Conservation (phyloP, 2,888 invertebrate genomes). For the Orthosia incerta region DNA sequence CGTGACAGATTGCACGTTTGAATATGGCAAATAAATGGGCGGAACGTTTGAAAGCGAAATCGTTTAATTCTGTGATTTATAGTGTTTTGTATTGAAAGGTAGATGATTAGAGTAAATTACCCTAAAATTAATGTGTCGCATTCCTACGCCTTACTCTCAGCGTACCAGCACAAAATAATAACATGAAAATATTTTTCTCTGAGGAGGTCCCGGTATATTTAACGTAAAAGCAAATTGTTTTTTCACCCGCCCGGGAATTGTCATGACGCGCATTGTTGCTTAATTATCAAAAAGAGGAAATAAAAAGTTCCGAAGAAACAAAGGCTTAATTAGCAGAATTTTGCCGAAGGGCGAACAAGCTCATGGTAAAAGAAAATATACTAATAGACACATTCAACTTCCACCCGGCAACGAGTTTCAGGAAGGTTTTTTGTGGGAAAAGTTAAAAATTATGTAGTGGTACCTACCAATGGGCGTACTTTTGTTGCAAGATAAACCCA, state of each 20-base stretch:
- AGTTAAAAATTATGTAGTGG: conserved; percentile 40
- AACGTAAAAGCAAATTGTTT: conserved; percentile 50
- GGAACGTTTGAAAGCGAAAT: conserved; percentile 48
- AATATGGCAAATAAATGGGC: conserved; percentile 54
- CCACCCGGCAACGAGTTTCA: conserved; percentile 15
- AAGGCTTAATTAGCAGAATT: conserved; percentile 63
- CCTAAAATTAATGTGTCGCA: conserved; percentile 9
- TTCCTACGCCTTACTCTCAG: conserved; percentile 8
- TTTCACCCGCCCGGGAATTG: conserved; percentile 35
- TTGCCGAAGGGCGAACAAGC: conserved; percentile 47
- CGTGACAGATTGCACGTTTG: conserved; percentile 57
- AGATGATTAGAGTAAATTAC: not conserved
- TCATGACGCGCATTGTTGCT: conserved; percentile 48
- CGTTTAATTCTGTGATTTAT: conserved; percentile 54
- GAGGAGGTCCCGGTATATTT: conserved; percentile 25
- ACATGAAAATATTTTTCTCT: conserved; percentile 7
- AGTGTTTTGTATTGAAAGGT: conserved; percentile 18
- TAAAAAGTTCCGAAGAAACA: conserved; percentile 59
- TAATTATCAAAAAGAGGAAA: conserved; percentile 62
- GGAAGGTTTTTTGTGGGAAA: conserved; percentile 10
- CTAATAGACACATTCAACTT: conserved; percentile 47
- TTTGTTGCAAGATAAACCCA: conserved; percentile 50
- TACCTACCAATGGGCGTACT: conserved; percentile 6
- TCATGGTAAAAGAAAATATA: conserved; percentile 46
- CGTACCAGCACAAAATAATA: conserved; percentile 19